Evolutionary conservation across 2,113 vertebrate species (phyloP).

Genomic region (Acanthochromis polyacanthus): DNA sequence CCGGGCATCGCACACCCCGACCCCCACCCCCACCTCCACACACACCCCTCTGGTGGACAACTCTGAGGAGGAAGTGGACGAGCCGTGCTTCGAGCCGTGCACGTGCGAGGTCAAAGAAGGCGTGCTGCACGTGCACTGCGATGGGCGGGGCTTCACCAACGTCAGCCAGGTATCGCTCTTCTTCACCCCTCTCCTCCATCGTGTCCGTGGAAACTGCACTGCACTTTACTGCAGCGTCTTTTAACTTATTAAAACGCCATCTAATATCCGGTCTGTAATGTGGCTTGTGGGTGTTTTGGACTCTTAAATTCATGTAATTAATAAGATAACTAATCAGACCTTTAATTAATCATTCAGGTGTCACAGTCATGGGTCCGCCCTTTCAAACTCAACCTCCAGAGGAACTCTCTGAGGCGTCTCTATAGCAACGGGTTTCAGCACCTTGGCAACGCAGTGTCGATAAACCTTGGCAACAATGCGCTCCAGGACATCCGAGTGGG

Average conservation of each 20-base stretch:
- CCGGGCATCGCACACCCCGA: constrained; percentile 87
- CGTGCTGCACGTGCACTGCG: constrained; percentile 97
- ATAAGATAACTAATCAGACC: constrained; percentile 71
- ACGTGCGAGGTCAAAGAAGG: constrained; percentile 99
- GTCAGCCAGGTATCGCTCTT: constrained; percentile 88
- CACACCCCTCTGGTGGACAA: constrained; percentile 95
- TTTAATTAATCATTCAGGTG: constrained; percentile 84
- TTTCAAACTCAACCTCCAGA: constrained; percentile 99
- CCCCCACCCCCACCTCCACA: constrained; percentile 93
- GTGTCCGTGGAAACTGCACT: neutral
- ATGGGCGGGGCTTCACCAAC: constrained; percentile 98
- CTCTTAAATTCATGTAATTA: constrained; percentile 60
- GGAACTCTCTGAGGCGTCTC: constrained; percentile 97
- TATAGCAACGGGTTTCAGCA: constrained; percentile 98
- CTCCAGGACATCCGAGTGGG: constrained; percentile 98
- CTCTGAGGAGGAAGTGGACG: constrained; percentile 97
- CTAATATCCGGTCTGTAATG: constrained; percentile 56
- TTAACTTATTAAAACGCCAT: constrained; percentile 45
- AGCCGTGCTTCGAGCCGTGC: constrained; percentile 97
- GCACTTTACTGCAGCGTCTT: constrained; percentile 20
- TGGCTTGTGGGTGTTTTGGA: constrained; percentile 46
- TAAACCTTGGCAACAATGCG: constrained; percentile 99
- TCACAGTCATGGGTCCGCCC: constrained; percentile 97
- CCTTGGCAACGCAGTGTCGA: constrained; percentile 96
- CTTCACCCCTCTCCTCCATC: neutral